These are phyloP conservation scores for Loxodonta africana DNA, from an alignment of 2,113 vertebrate species.

Conservation along the genomic window DNA sequence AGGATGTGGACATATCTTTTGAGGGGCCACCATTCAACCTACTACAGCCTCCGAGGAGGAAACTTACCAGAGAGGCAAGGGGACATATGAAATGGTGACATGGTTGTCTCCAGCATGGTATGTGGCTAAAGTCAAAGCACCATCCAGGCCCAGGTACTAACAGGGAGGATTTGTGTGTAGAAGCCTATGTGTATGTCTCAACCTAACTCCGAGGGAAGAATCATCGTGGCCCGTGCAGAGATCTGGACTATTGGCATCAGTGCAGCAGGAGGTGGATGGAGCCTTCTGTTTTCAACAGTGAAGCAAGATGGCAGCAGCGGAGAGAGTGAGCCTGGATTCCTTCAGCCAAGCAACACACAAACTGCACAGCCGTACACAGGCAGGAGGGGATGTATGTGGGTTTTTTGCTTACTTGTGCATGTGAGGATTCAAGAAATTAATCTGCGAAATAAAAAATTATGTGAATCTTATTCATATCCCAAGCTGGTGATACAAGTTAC, in stretches of 20 bases:
- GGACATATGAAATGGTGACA: not conserved
- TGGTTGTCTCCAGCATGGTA: not conserved
- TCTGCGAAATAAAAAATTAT: constrained; percentile 31
- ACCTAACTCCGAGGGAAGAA: not conserved
- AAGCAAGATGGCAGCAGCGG: not conserved
- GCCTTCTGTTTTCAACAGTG: not conserved
- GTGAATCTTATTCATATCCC: not conserved
- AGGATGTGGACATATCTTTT: not conserved
- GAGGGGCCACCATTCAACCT: not conserved
- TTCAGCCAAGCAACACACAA: not conserved
- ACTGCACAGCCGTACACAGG: not conserved
- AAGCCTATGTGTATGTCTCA: not conserved
- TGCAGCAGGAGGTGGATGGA: not conserved
- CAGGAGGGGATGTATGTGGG: not conserved
- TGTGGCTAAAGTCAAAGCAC: not conserved
- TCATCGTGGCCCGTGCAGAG: not conserved
- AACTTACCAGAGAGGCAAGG: not conserved
- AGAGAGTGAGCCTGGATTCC: not conserved
- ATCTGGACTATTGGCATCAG: not conserved
- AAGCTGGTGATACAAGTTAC: constrained; percentile 49
- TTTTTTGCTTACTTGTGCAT: not conserved
- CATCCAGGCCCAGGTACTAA: too few species aligned
- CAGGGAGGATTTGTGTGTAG: not conserved
- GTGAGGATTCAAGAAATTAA: not conserved
- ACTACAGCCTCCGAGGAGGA: not conserved